A percentile compares a stretch with the other conserved stretches of the same genome.
phyloP scores from a whole-genome alignment of 2,888 invertebrate species.

The Scaptomyza caliginosa region DNA sequence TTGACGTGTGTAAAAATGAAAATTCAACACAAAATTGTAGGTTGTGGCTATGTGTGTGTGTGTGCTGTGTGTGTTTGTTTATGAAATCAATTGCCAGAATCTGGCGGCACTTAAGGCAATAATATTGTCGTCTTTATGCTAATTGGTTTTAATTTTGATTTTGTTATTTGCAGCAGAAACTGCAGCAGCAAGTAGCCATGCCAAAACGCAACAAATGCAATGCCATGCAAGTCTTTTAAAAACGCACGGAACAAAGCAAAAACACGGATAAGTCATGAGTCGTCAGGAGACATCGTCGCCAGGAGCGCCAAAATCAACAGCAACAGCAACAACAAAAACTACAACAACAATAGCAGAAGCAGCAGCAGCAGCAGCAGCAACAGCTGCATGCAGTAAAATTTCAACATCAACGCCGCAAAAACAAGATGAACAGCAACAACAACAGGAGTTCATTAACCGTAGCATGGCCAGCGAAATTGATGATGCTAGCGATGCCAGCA shows the following conservation, averaged over 20 bases:
- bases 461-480: conserved; percentile 60
- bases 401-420: conserved; percentile 81
- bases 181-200: conserved; percentile 49
- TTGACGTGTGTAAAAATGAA: conserved; percentile 66
- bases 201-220: conserved; percentile 22
- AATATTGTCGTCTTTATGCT: conserved; percentile 53
- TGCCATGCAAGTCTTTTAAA: conserved; percentile 53
- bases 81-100: conserved; percentile 61
- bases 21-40: conserved; percentile 54
- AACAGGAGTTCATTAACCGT: conserved; percentile 56
- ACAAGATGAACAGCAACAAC: conserved; percentile 45
- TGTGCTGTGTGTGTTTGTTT: conserved; percentile 29
- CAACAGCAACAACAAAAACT: no score
- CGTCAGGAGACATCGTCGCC: conserved; percentile 54
- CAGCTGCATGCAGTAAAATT: conserved; percentile 62
- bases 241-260: conserved; percentile 15
- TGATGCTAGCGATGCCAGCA: conserved; percentile 59
- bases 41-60: conserved; percentile 10
- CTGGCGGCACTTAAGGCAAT: conserved; percentile 35
- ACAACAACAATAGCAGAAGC: conserved; percentile 23
- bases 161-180: conserved; percentile 28
- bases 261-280: conserved; percentile 62
- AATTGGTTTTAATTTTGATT: conserved; percentile 46
- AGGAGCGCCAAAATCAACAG: conserved; percentile 8
- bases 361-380: neutral